Percentiles rank a stretch among this genome's conserved stretches.
Conservation (phyloP, 2,113 vertebrate species). For the Brachirus orientalis region DNA sequence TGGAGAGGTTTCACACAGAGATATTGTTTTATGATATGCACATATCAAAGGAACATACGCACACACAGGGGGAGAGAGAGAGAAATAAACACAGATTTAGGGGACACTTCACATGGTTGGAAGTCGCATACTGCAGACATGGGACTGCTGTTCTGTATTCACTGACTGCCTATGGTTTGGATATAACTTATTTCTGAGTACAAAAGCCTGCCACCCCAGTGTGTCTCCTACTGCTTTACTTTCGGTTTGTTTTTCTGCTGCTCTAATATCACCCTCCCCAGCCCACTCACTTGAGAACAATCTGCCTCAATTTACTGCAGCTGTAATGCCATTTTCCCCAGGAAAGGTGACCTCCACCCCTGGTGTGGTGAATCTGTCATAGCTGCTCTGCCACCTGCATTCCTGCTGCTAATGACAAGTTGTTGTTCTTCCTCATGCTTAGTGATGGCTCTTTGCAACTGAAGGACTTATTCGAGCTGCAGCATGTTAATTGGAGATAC, state of each 20-base stretch:
- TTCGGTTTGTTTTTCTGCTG: conserved; percentile 54
- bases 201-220: conserved; percentile 56
- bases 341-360: conserved; percentile 74
- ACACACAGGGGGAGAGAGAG: conserved; percentile 9
- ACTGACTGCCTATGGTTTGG: conserved; percentile 51
- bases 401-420: conserved; percentile 29
- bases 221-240: conserved; percentile 68
- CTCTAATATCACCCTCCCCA: conserved; percentile 56
- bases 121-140: conserved; percentile 38
- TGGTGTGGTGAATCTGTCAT: conserved; percentile 55
- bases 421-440: background rate
- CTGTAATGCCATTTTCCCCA: conserved; percentile 58
- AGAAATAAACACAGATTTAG: conserved; percentile 54
- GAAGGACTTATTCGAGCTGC: conserved; percentile 6
- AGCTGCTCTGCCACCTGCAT: conserved; percentile 15
- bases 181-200: conserved; percentile 69
- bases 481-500: conserved; percentile 6
- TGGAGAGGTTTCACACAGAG: conserved; percentile 62
- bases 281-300: conserved; percentile 64
- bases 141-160: conserved; percentile 52
- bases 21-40: conserved; percentile 54
- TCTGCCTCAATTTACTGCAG: conserved; percentile 67
- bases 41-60: conserved; percentile 37
- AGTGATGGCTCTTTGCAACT: background rate
- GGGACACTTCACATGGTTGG: conserved; percentile 32